A percentile compares a stretch with the other conserved stretches of the same genome.
Conservation (phyloP, 2,113 vertebrate species). For the Xenopus laevis region DNA sequence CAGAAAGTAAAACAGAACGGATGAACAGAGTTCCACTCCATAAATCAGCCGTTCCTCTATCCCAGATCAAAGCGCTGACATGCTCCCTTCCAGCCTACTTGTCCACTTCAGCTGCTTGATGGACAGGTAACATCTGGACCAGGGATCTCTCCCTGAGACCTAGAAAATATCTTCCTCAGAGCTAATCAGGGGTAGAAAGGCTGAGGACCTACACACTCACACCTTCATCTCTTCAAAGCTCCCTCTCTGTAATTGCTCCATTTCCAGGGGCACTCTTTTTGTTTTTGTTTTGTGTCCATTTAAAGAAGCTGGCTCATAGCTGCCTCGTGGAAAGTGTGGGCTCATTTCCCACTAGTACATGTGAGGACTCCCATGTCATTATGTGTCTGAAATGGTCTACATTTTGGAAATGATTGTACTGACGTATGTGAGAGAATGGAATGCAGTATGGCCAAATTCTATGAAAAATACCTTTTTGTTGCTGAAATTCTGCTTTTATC, state of each 20-base stretch:
- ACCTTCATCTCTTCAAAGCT: constrained; percentile 69
- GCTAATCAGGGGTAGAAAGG: constrained; percentile 70
- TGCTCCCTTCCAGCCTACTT: constrained; percentile 90
- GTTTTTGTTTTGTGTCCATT: constrained; percentile 10
- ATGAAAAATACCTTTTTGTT: no score
- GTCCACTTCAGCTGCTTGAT: constrained; percentile 97
- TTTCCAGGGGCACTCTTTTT: constrained; percentile 30
- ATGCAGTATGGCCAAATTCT: no score
- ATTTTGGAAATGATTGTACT: no score
- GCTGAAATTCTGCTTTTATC: no score
- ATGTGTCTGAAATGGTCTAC: no score
- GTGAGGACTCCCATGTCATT: no score
- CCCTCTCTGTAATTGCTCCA: constrained; percentile 40
- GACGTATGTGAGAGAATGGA: no score
- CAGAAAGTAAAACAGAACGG: constrained; percentile 91
- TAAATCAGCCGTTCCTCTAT: constrained; percentile 95
- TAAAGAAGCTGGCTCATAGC: constrained; percentile 4
- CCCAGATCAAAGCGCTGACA: constrained; percentile 96
- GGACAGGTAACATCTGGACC: constrained; percentile 96
- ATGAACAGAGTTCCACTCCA: constrained; percentile 97
- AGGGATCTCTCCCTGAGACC: constrained; percentile 74
- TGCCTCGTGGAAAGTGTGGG: background rate
- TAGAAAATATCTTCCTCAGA: constrained; percentile 73
- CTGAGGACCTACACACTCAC: constrained; percentile 55
- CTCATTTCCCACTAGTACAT: background rate